These are phyloP conservation scores for Drosophila colorata DNA, from an alignment of 2,888 invertebrate genomes.

Conservation along the genomic window DNA sequence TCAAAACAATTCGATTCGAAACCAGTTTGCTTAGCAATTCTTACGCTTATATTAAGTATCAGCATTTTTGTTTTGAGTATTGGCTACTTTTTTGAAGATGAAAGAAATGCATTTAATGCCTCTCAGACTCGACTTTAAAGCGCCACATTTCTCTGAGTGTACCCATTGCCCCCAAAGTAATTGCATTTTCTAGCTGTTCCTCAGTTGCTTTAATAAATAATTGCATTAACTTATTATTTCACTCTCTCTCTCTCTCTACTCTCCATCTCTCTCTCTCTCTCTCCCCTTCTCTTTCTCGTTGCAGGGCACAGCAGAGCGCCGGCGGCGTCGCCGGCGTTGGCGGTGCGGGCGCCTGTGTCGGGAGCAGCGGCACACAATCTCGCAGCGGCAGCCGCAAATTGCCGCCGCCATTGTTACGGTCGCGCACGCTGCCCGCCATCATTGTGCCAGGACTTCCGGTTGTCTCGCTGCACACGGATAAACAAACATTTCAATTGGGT, in stretches of 20 bases:
- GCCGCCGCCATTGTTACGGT: conserved; percentile 92
- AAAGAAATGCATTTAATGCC: too few relatives aligned
- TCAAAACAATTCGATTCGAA: too few relatives aligned
- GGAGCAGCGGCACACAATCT: conserved; percentile 72
- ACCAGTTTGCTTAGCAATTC: too few relatives aligned
- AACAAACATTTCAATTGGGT: conserved; percentile 87
- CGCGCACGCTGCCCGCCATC: conserved; percentile 94
- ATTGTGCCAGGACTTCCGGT: conserved; percentile 93
- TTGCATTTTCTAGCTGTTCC: conserved; percentile 63
- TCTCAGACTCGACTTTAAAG: too few relatives aligned
- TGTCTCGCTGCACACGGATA: conserved; percentile 92
- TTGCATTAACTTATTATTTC: conserved; percentile 70
- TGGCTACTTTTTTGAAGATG: too few relatives aligned
- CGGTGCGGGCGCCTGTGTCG: conserved; percentile 3
- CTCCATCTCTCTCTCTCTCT: too few relatives aligned
- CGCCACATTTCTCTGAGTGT: neutral
- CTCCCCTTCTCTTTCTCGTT: conserved; percentile 36
- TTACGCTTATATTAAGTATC: too few relatives aligned
- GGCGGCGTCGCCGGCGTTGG: conserved; percentile 75
- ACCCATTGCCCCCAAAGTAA: conserved; percentile 37
- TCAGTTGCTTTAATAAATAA: conserved; percentile 58
- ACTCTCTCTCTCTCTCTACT: conserved; percentile 8
- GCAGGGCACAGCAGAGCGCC: conserved; percentile 87
- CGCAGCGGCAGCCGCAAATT: conserved; percentile 84
- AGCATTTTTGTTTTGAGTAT: too few relatives aligned